Evolutionary conservation across 2,113 vertebrate species (phyloP).

Genomic region (Carlito syrichta): DNA sequence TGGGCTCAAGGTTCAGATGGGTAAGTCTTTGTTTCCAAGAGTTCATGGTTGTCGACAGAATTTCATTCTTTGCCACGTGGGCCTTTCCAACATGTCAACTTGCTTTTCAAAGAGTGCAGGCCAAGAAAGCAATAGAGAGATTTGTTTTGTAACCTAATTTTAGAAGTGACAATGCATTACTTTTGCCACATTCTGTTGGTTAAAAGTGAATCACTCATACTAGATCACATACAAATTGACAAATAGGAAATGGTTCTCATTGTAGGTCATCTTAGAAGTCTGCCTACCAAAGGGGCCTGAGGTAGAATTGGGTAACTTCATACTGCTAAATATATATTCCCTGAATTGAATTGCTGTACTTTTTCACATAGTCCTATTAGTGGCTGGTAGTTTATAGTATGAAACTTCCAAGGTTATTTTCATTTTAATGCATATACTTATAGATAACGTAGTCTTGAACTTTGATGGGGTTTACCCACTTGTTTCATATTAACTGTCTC

Average conservation of each 20-base stretch:
- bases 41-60: not conserved
- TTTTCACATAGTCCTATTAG: not conserved
- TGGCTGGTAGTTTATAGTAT: not conserved
- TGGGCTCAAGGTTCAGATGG: not conserved
- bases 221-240: not conserved
- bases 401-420: not conserved
- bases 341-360: not conserved
- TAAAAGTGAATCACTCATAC: not conserved
- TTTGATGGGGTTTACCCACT: not conserved
- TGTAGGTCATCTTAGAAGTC: not conserved
- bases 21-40: not conserved
- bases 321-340: not conserved
- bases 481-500: not conserved
- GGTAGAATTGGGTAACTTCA: not conserved
- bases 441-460: not conserved
- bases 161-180: not conserved
- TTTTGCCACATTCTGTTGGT: not conserved
- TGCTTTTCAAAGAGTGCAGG: not conserved
- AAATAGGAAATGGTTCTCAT: not conserved
- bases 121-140: not conserved
- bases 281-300: not conserved
- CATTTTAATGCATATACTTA: not conserved
- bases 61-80: not conserved
- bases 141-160: not conserved
- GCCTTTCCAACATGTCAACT: not conserved